Evolutionary conservation across 2,888 invertebrate species (phyloP), one percentile per base, ranked within the genome.

Genomic region (Eulithis testata): DNA sequence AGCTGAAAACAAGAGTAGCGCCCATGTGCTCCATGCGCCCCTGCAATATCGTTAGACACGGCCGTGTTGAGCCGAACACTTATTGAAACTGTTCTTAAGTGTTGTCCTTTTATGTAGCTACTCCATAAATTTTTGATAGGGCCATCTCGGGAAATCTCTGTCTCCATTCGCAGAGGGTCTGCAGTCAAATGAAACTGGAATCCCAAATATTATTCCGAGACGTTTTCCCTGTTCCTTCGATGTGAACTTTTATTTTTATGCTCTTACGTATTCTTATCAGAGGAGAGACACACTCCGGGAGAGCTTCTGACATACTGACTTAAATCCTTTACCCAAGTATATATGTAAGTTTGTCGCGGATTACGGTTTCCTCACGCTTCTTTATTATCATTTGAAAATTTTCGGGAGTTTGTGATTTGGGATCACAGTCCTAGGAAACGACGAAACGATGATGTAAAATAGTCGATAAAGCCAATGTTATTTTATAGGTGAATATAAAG

Each of bases 181-280:
- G 88, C 89, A 88, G 83, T 92, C 91, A 93, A 93, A 93, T 93
- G 92, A 93, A 93, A 91, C 89, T 85, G 84, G 86, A 88, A 89
- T 91, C 91, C 90, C 91, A 91, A 92, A 92, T 92, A 93, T 91
- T 91, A 93, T 93, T 91, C 90, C 83, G 81, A 84, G 89, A 87
- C 90, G 87, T 91, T 91, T 91, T 90, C 90, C 90, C 89, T 86
- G 79, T 89, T 90, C 87, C 85, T 86, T 85, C 90, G 85, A 91
- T 89, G 91, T 87, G 91, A 91, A 93, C 92, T 91, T 93, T 92
- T 93, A 93, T 93, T 93, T 92, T 92, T 93, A 93, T 91, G 88
- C 88, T 86, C 88, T 86, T 88, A 89, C 91, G 89, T 90, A 90
- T 90, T 90, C 92, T 91, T 93, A 93, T 93, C 92, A 87, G 89